These are phyloP conservation scores for Micrasema minimum DNA, from an alignment of 1,140 invertebrate genomes.

Conservation along the genomic window DNA sequence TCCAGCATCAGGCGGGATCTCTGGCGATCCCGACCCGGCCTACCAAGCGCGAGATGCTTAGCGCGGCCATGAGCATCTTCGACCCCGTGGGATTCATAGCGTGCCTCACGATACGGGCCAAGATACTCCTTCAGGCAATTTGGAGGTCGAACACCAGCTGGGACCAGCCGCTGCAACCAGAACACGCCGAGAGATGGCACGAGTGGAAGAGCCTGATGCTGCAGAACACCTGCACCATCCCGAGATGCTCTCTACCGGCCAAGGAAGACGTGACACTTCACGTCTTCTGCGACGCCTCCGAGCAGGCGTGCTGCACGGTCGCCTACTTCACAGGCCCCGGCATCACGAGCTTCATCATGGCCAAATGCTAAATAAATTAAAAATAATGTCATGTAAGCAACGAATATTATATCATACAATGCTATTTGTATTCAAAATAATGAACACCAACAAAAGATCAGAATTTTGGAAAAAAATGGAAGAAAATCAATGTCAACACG, in stretches of 20 bases:
- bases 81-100: slow-evolving; percentile 59
- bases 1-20: background rate
- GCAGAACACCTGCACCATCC: background rate
- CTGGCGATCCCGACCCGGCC: slow-evolving; percentile 47
- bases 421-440: too few species aligned
- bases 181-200: background rate
- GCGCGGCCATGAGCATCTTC: slow-evolving; percentile 56
- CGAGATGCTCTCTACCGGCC: background rate
- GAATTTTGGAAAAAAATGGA: too few species aligned
- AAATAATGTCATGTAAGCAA: too few species aligned
- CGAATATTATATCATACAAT: too few species aligned
- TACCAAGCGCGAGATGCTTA: slow-evolving; percentile 55
- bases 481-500: too few species aligned
- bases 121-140: slow-evolving; percentile 53
- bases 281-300: background rate
- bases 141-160: background rate
- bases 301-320: too few species aligned
- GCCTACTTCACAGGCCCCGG: background rate
- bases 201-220: background rate
- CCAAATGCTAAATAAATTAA: background rate
- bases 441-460: too few species aligned
- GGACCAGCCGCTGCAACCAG: background rate
- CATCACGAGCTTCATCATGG: background rate
- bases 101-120: slow-evolving; percentile 56
- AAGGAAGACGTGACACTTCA: background rate